Base-by-base conservation (phyloP, 2,797 vertebrate species). In the Agapornis canus region DNA sequence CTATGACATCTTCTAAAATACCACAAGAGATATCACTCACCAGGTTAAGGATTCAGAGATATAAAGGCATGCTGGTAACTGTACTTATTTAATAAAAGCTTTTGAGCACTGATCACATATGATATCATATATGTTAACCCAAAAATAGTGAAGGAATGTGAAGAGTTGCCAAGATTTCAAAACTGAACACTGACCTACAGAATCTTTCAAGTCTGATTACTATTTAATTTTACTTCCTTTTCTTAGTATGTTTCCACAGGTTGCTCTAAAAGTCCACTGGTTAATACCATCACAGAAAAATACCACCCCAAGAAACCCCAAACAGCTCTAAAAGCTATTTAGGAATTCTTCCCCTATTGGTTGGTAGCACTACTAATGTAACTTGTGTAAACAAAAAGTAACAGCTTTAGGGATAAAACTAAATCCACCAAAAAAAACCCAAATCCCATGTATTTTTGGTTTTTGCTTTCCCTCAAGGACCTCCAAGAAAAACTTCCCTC, bases 281-380 rank as follows among this genome's bases (percentile, higher is more conserved):
- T 32, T 51, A 23, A 81, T 39, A 14, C 39, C 14, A 40, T 51
- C 21, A 81, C 23, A n/a, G 21, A 54, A 10, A 22, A 15, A 22
- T 2, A 2, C 0, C 22, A 56, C 22, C 21, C 54, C 22, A 11
- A 57, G 23, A 35, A 35, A 35, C 10, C 2, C 0, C 6, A 48
- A 72, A 42, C 3, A 27, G 42, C 21, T 65, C 57, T 61, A 25
- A 48, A 37, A 18, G 20, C 17, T 37, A 63, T 43, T 66, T 39
- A 43, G 11, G 23, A 83, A 76, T 60, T 81, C 49, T 63, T 91
- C 82, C 37, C 26, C 15, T n/a, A 25, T 2, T 10, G 19, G 5
- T 16, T 66, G 18, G 27, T 35, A 91, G 31, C 13, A n/a, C 56
- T 35, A 25, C 22, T 35, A 57, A 57, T 25, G 54, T 25, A 57